Conservation (phyloP, 2,113 vertebrate species). For the Trogon surrucura region DNA sequence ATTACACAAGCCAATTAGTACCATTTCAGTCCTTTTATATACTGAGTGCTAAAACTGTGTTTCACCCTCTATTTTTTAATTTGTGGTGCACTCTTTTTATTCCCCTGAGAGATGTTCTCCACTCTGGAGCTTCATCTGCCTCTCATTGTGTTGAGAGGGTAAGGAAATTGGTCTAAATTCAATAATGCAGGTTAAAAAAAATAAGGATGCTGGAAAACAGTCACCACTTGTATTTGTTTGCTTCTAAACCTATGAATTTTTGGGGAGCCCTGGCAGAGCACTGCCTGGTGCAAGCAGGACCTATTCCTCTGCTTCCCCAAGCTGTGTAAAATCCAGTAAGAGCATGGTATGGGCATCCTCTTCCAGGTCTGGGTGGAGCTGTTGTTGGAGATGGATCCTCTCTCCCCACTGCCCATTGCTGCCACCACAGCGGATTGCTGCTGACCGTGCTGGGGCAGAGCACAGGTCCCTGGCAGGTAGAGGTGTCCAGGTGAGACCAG, state of each 20-base stretch:
- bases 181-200: background rate
- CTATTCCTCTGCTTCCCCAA: background rate
- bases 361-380: background rate
- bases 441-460: background rate
- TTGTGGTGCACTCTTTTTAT: background rate
- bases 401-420: background rate
- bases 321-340: background rate
- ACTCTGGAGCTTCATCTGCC: background rate
- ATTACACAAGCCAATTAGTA: background rate
- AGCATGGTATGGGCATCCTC: background rate
- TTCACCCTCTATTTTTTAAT: background rate
- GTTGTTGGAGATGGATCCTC: background rate
- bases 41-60: background rate
- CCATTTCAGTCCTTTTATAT: background rate
- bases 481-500: background rate
- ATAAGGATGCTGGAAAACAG: background rate
- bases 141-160: background rate
- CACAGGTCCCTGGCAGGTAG: background rate
- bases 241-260: background rate
- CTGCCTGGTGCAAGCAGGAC: background rate
- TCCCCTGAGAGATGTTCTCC: background rate
- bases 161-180: background rate
- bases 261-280: background rate
- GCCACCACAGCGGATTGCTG: no score
- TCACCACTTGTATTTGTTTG: background rate